Evolutionary conservation across 2,888 invertebrate genomes (phyloP).

Genomic region (Aleiodes alternator): DNA sequence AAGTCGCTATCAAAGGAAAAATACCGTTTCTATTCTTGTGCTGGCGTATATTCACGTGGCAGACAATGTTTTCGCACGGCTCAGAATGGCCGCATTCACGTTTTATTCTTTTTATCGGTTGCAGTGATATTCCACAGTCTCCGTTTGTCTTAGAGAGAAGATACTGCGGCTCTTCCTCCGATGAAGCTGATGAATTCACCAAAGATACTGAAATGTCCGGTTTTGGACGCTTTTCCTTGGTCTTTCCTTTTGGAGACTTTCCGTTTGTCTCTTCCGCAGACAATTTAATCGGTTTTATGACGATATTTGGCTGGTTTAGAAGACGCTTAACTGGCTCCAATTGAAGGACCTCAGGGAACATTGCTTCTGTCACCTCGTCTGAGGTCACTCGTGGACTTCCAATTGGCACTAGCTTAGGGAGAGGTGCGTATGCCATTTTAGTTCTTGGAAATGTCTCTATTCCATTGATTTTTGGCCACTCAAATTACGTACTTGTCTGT

Average conservation of each 20-base stretch:
- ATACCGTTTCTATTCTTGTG: slow-evolving; percentile 62
- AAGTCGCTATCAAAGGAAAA: slow-evolving; percentile 65
- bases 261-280: slow-evolving; percentile 32
- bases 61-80: slow-evolving; percentile 68
- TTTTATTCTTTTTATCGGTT: slow-evolving; percentile 61
- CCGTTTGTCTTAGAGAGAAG: slow-evolving; percentile 69
- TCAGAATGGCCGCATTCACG: slow-evolving; percentile 69
- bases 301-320: slow-evolving; percentile 69
- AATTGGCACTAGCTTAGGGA: slow-evolving; percentile 56
- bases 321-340: slow-evolving; percentile 69
- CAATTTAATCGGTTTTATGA: slow-evolving; percentile 64
- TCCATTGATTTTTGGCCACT: background rate
- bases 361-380: slow-evolving; percentile 59
- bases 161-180: slow-evolving; percentile 51
- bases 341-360: slow-evolving; percentile 63
- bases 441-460: slow-evolving; percentile 31
- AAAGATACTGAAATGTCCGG: slow-evolving; percentile 14
- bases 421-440: slow-evolving; percentile 56
- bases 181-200: background rate
- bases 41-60: slow-evolving; percentile 67
- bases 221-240: slow-evolving; percentile 8
- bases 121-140: slow-evolving; percentile 67
- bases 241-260: slow-evolving; percentile 11
- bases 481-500: background rate
- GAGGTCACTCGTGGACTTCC: slow-evolving; percentile 55